Evolutionary conservation across 2,797 vertebrate genomes (phyloP).

Genomic region (Semotilus atromaculatus): DNA sequence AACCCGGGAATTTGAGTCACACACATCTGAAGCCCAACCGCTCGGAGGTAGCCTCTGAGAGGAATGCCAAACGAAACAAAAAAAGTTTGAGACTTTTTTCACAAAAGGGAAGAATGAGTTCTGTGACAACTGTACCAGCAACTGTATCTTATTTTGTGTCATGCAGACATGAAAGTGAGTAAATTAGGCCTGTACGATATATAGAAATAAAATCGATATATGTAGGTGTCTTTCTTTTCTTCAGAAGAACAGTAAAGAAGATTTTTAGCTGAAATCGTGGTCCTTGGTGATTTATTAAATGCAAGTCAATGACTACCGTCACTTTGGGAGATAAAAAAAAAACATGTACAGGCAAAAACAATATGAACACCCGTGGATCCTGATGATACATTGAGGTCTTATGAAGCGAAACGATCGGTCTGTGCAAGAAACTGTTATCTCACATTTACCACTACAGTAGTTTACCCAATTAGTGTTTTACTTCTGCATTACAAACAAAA

Average conservation of each 20-base stretch:
- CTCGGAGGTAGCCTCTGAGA: slow-evolving; percentile 18
- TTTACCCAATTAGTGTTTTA: no score
- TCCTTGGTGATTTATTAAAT: not conserved
- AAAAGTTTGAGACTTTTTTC: not conserved
- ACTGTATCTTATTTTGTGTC: not conserved
- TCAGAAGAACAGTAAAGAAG: not conserved
- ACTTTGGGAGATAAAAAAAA: no score
- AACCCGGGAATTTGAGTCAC: slow-evolving; percentile 16
- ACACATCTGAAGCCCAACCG: slow-evolving; percentile 7
- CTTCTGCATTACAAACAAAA: no score
- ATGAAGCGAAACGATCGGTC: no score
- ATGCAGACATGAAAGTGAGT: not conserved
- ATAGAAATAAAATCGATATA: not conserved
- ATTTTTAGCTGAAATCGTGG: not conserved
- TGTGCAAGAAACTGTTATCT: not conserved
- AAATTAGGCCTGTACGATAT: not conserved
- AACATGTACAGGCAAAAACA: not conserved
- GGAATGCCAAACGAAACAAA: not conserved
- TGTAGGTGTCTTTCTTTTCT: not conserved
- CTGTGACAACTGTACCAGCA: not conserved
- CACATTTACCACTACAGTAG: no score
- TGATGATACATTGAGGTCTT: no score
- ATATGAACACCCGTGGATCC: not conserved
- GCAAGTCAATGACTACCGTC: no score
- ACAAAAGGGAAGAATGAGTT: not conserved